Base-by-base conservation (phyloP, 2,113 vertebrate species). In the Merops nubicus region DNA sequence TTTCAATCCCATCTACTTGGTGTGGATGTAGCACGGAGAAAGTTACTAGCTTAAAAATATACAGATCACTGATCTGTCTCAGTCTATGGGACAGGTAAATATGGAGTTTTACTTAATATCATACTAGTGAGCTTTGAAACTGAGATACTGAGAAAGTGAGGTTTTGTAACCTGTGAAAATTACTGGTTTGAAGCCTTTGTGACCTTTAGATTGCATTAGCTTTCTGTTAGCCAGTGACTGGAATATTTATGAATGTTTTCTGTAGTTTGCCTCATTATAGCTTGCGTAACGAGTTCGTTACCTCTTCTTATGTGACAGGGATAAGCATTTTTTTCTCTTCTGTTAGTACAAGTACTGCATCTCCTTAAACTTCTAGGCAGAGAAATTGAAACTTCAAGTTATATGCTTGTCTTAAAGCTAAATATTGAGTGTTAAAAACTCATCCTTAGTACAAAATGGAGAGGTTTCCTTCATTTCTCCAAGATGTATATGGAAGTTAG, bases 161-260 rank as follows among this genome's bases (percentile, higher is more conserved):
- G 1, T 36, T 93, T 88, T 84, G 29, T 92, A 81, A 48, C 74
- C 38, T 67, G 31, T 45, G 43, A 36, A n/a, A n/a, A n/a, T n/a
- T 75, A 12, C 4, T 53, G 36, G 21, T 86, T 86, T 77, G 60
- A 7, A 40, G 25, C 21, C 68, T 63, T 70, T 74, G 40, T 87
- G 80, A 77, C 86, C 54, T 91, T 85, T 69, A 63, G 68, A 50
- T 72, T 78, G 43, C 69, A 75, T 93, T 92, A 72, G 60, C n/a
- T 89, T 92, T 95, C 79, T 91, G 43, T 81, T 81, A 59, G 92
- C 36, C 76, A 93, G 64, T 69, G 68, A 72, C 76, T 94, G 68
- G 88, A 92, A 92, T 94, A 96, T 94, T 96, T 87, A 94, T 90
- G 80, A 95, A 84, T 85, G 73, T 91, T 95, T 88, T 75, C 59